Conservation (phyloP, 2,797 vertebrate genomes). For the Onychomys leucogaster region DNA sequence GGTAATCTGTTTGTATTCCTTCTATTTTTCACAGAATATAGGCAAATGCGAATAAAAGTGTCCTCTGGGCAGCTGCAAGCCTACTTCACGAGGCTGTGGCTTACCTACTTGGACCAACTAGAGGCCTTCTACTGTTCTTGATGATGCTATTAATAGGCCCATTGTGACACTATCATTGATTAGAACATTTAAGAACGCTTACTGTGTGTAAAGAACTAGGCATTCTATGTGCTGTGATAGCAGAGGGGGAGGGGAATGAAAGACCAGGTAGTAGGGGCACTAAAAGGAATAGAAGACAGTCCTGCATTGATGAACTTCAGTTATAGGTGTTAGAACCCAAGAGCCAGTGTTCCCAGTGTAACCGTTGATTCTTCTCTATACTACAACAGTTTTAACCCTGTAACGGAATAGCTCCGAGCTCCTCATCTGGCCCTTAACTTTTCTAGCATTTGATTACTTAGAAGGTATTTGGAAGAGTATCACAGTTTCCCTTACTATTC, state of each 20-base stretch:
- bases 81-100: slow-evolving; percentile 26
- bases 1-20: slow-evolving; percentile 58
- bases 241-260: slow-evolving; percentile 43
- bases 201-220: slow-evolving; percentile 38
- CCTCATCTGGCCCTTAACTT: slow-evolving; percentile 39
- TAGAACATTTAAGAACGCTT: slow-evolving; percentile 50
- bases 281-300: slow-evolving; percentile 63
- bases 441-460: slow-evolving; percentile 53
- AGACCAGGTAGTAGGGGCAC: slow-evolving; percentile 20
- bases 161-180: slow-evolving; percentile 57
- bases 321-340: slow-evolving; percentile 53
- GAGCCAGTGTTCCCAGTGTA: slow-evolving; percentile 38
- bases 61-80: slow-evolving; percentile 30
- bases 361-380: slow-evolving; percentile 56
- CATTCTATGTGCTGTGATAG: slow-evolving; percentile 60
- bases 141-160: slow-evolving; percentile 67
- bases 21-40: slow-evolving; percentile 45
- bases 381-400: slow-evolving; percentile 63
- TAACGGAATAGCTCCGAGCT: slow-evolving; percentile 36
- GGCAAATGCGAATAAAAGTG: slow-evolving; percentile 5
- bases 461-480: slow-evolving; percentile 55
- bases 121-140: slow-evolving; percentile 7
- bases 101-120: background rate
- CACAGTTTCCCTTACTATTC: background rate
- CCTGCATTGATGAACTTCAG: slow-evolving; percentile 50